A percentile compares a stretch with the other conserved stretches of the same genome.
Evolutionary conservation across 2,888 invertebrate genomes (phyloP).

Genomic region (Xanthorhoe spadicearia): DNA sequence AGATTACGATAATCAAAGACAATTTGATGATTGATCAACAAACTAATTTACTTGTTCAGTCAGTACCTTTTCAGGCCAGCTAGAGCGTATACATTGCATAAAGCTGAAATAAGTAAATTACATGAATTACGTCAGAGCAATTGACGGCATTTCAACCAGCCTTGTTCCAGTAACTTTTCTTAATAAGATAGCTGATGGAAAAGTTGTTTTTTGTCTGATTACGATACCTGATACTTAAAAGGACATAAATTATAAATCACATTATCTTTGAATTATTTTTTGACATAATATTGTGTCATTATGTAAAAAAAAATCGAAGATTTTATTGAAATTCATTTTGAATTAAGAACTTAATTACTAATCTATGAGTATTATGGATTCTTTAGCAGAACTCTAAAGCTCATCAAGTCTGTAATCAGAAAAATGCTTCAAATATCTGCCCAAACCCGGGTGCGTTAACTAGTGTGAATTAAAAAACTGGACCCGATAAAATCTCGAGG

Average conservation of each 20-base stretch:
- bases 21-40: slow-evolving; percentile 6
- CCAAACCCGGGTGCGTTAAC: no score
- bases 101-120: slow-evolving; percentile 19
- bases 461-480: slow-evolving; percentile 5
- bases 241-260: not conserved
- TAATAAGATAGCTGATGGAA: not conserved
- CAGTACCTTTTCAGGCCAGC: not conserved
- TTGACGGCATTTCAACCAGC: slow-evolving; percentile 17
- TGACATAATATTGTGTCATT: no score
- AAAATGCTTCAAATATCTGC: no score
- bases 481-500: slow-evolving; percentile 22
- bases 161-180: slow-evolving; percentile 9
- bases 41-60: not conserved
- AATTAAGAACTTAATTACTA: no score
- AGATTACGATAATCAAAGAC: not conserved
- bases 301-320: no score
- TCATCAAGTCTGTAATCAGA: no score
- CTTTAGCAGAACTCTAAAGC: no score
- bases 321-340: no score
- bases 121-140: slow-evolving; percentile 12
- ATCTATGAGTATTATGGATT: no score
- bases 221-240: not conserved
- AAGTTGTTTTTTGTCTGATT: not conserved
- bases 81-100: slow-evolving; percentile 12
- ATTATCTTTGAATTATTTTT: no score